Evolutionary conservation across 2,113 vertebrate species (phyloP).

Genomic region (Microcebus ravelobensis): DNA sequence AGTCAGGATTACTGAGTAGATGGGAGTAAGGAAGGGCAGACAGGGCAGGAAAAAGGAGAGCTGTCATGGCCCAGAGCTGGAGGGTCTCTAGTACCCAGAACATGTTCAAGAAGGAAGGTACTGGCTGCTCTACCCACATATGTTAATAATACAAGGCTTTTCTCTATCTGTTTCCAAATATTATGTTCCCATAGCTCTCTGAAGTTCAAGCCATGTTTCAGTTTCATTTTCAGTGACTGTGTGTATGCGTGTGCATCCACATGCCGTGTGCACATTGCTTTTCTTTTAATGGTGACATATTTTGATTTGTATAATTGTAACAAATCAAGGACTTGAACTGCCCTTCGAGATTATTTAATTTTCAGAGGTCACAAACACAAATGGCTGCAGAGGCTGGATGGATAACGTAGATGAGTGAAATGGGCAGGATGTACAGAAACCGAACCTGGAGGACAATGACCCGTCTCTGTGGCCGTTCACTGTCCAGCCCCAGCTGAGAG

Average conservation of each 20-base stretch:
- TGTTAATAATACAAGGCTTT: neutral
- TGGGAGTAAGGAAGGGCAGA: neutral
- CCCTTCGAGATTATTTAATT: neutral
- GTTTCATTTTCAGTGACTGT: neutral
- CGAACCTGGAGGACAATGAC: rapidly evolving
- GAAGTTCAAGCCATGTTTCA: neutral
- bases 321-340: neutral
- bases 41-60: neutral
- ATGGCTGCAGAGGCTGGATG: neutral
- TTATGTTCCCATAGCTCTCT: neutral
- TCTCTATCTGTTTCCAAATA: neutral
- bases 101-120: neutral
- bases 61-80: neutral
- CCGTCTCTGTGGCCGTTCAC: neutral
- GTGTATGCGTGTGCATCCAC: neutral
- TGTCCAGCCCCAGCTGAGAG: neutral
- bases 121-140: neutral
- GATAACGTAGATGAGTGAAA: neutral
- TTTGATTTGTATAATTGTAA: neutral
- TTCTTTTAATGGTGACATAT: neutral
- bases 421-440: neutral
- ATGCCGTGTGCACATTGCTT: neutral
- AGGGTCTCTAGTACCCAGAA: neutral
- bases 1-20: slow-evolving; percentile 21
- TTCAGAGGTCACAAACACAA: neutral